Percentiles rank a stretch among this genome's conserved stretches.
These are phyloP conservation scores for Charadrius vociferus DNA, from an alignment of 2,113 vertebrate species.

Conservation along the genomic window DNA sequence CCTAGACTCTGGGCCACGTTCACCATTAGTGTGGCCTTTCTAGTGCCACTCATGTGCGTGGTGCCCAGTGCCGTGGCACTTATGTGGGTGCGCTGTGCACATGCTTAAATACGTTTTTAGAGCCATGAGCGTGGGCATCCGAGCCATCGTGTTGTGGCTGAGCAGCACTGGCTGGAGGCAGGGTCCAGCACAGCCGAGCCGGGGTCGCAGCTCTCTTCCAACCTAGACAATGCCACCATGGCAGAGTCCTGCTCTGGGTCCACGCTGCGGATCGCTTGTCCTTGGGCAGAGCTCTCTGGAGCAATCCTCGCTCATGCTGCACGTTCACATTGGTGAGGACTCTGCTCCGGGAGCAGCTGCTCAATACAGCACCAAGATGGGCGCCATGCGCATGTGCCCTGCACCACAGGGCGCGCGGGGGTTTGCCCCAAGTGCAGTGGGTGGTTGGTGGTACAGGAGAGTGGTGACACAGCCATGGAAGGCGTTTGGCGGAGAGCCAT, in stretches of 20 bases:
- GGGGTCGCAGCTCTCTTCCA: too few relatives aligned
- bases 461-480: fast-evolving
- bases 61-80: too few relatives aligned
- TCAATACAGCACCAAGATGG: fast-evolving
- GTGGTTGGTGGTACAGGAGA: neutral
- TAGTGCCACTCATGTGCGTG: too few relatives aligned
- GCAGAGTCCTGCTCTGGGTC: fast-evolving
- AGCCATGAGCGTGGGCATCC: too few relatives aligned
- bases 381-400: fast-evolving
- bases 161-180: too few relatives aligned
- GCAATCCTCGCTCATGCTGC: fast-evolving
- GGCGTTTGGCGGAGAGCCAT: neutral
- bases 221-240: too few relatives aligned
- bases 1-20: neutral
- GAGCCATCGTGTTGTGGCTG: too few relatives aligned
- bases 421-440: neutral
- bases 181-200: too few relatives aligned
- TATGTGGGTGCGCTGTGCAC: too few relatives aligned
- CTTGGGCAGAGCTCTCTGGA: neutral
- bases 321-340: fast-evolving
- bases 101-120: too few relatives aligned
- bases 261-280: fast-evolving
- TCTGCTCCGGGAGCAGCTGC: neutral
- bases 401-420: fast-evolving
- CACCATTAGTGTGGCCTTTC: too few relatives aligned